Base-by-base conservation (phyloP, 2,113 vertebrate genomes). In the Microcebus lehilahytsara region DNA sequence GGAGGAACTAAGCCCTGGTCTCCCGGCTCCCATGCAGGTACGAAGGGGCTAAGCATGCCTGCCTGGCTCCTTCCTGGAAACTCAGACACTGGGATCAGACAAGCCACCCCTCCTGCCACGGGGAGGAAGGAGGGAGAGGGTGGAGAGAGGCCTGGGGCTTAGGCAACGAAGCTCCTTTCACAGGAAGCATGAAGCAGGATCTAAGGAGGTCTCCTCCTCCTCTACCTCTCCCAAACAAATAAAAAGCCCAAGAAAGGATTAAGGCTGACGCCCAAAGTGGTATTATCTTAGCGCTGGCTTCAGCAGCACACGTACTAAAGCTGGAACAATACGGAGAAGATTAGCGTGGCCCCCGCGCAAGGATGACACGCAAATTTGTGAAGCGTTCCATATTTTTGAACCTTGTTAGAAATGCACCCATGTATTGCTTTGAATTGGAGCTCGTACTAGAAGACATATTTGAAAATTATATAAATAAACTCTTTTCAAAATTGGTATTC, bases 391-490 rank as follows among this genome's bases (percentile, higher is more conserved):
- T 64, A 64, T 27, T 64, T 64, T 64, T 64, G 60, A 30, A 64
- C 60, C 60, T 64, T 64, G 27, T 27, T 64, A 64, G 11, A 64
- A 64, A 64, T 64, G 25, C 60, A 75, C 27, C 40, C 77, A 69
- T 75, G 6, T 32, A 79, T 66, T 88, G 53, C 85, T 95, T 93
- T 92, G 40, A 95, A 93, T 90, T 77, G 80, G 69, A 86, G 49
- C 49, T 98, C n/a, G 25, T 85, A 22, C 37, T 89, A 51, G 25
- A 78, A 91, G 37, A 94, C 72, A 58, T 95, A 67, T 83, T 81
- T 85, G 85, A 72, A 92, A 96, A 89, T 81, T 37, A 53, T 23
- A 93, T 83, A 79, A 75, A 84, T 84, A 66, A 78, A 79, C 16
- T 74, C 32, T 27, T 84, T 94, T 85, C 19, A 53, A 96, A 95